Evolutionary conservation across 2,797 vertebrate species (phyloP).

Genomic region (Hypotaenidia okinawae): DNA sequence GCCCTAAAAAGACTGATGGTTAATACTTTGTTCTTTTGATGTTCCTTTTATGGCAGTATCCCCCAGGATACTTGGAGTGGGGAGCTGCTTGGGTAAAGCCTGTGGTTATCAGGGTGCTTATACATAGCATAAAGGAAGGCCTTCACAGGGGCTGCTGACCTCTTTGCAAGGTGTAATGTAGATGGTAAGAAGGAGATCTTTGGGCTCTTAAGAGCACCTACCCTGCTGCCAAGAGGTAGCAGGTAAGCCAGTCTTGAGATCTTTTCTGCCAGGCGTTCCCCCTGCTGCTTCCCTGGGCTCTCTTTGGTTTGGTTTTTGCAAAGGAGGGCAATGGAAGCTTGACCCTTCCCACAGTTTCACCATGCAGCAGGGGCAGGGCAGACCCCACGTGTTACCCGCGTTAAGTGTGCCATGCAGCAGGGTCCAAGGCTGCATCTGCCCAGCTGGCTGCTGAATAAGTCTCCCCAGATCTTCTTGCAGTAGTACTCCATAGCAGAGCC

Average conservation of each 20-base stretch:
- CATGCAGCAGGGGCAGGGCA: neutral
- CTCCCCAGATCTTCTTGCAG: neutral
- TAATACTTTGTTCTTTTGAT: neutral
- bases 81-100: neutral
- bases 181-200: neutral
- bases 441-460: neutral
- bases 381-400: fast-evolving
- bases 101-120: neutral
- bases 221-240: neutral
- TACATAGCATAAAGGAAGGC: neutral
- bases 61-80: neutral
- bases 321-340: neutral
- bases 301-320: neutral
- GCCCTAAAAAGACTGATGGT: neutral
- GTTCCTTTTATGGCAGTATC: neutral
- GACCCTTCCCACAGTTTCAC: neutral
- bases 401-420: neutral
- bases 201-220: neutral
- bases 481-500: neutral
- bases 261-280: neutral
- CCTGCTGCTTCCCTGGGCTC: neutral
- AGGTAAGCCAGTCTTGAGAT: neutral
- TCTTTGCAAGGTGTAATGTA: neutral
- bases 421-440: neutral
- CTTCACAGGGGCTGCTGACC: neutral